Conservation (phyloP, 2,797 vertebrate genomes). For the Carcharodon carcharias region DNA sequence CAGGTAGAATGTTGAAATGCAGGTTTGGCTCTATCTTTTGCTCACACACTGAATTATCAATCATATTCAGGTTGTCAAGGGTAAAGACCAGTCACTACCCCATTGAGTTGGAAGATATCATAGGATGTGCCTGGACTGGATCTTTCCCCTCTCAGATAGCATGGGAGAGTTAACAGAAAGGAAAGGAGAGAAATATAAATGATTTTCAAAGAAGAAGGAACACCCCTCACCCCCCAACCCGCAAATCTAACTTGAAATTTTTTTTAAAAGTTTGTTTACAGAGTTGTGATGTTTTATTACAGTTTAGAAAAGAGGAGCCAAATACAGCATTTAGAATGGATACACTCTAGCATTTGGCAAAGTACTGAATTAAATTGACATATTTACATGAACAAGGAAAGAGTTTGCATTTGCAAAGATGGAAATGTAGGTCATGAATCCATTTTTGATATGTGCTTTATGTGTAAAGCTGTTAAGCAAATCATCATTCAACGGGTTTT, state of each 20-base stretch:
- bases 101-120: not conserved
- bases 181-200: slow-evolving; percentile 14
- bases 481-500: not conserved
- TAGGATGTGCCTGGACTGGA: not conserved
- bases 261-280: not conserved
- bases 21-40: not conserved
- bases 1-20: not conserved
- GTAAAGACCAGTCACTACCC: not conserved
- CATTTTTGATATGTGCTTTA: not conserved
- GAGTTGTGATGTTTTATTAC: not conserved
- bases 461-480: not conserved
- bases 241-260: not conserved
- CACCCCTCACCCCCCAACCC: not conserved
- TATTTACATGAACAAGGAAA: not conserved
- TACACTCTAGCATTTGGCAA: not conserved
- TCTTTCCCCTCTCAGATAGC: not conserved
- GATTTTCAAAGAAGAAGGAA: not conserved
- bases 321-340: slow-evolving; percentile 14
- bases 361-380: not conserved
- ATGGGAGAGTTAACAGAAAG: not conserved
- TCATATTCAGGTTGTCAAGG: not conserved
- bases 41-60: not conserved
- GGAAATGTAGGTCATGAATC: not conserved
- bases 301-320: not conserved
- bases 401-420: slow-evolving; percentile 18